Conservation (phyloP, 2,888 invertebrate genomes). For the Fragum whitleyi region DNA sequence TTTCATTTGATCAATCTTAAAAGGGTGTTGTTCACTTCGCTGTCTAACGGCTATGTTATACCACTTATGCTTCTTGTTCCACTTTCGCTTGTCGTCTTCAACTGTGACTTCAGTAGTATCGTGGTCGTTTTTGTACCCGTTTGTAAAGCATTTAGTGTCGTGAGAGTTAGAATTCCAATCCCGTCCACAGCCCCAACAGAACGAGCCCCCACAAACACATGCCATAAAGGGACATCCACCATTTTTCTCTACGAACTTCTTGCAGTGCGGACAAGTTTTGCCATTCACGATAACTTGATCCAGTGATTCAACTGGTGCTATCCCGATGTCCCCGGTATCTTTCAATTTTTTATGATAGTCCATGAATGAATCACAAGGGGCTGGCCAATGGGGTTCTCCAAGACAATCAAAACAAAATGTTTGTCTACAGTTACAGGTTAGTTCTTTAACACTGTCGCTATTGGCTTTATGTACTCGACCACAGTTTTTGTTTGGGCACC, state of each 20-base stretch:
- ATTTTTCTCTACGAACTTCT: slow-evolving; percentile 68
- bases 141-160: slow-evolving; percentile 1
- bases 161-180: slow-evolving; percentile 17
- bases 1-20: slow-evolving; percentile 34
- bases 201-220: slow-evolving; percentile 65
- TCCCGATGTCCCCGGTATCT: slow-evolving; percentile 50
- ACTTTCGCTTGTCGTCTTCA: neutral
- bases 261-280: slow-evolving; percentile 71
- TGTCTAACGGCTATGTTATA: slow-evolving; percentile 57
- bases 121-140: slow-evolving; percentile 14
- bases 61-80: slow-evolving; percentile 28
- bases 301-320: slow-evolving; percentile 34
- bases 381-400: slow-evolving; percentile 72
- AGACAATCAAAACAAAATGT: slow-evolving; percentile 69
- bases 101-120: slow-evolving; percentile 13
- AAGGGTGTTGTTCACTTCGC: slow-evolving; percentile 43
- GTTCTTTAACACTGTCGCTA: slow-evolving; percentile 36
- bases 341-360: slow-evolving; percentile 59
- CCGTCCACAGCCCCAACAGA: slow-evolving; percentile 73
- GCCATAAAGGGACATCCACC: slow-evolving; percentile 70
- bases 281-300: slow-evolving; percentile 53
- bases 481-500: slow-evolving; percentile 72
- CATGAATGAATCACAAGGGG: slow-evolving; percentile 60
- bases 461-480: slow-evolving; percentile 59
- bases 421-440: slow-evolving; percentile 66